Conservation (phyloP, 2,797 vertebrate species). For the Megalops cyprinoides region DNA sequence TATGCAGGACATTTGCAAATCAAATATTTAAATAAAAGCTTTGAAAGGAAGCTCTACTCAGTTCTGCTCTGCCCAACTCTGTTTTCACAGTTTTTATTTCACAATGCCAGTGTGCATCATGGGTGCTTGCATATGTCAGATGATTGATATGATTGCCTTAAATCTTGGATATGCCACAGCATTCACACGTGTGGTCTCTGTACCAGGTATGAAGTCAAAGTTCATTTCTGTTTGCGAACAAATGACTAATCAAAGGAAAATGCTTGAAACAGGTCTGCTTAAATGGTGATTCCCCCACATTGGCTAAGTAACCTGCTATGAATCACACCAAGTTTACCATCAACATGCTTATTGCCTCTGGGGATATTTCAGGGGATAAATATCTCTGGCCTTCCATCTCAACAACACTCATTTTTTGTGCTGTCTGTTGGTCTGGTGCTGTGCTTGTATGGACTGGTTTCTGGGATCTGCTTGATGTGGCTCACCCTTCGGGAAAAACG, state of each 20-base stretch:
- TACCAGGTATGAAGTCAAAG: conserved; percentile 25
- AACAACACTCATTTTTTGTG: background rate
- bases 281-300: conserved; percentile 32
- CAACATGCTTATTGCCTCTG: conserved; percentile 31
- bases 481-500: conserved; percentile 62
- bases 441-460: conserved; percentile 70
- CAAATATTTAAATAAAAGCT: background rate
- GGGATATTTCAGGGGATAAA: conserved; percentile 11
- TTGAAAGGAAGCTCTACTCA: background rate
- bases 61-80: no score
- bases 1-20: background rate
- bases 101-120: background rate
- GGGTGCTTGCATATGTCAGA: background rate
- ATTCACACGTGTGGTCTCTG: conserved; percentile 36
- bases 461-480: conserved; percentile 58
- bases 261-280: conserved; percentile 23
- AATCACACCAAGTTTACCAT: background rate
- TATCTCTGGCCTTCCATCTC: background rate
- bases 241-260: conserved; percentile 37
- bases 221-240: conserved; percentile 43
- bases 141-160: conserved; percentile 8
- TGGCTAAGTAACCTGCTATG: conserved; percentile 28
- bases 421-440: conserved; percentile 42
- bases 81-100: background rate
- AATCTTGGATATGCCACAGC: conserved; percentile 33